Conservation (phyloP, 2,888 invertebrate species). For the Ectobius pallidus region DNA sequence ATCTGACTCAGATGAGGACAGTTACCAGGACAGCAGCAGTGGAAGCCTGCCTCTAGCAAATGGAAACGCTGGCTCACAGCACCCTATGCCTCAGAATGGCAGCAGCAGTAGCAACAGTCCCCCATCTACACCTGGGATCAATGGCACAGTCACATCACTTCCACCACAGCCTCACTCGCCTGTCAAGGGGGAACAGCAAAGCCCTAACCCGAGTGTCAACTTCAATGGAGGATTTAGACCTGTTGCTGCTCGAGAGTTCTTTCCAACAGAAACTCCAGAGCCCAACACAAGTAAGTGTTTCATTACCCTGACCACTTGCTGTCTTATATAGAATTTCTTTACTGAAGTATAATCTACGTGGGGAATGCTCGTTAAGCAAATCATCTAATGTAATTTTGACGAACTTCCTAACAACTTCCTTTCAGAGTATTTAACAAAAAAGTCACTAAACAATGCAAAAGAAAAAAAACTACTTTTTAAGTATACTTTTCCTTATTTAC, state of each 20-base stretch:
- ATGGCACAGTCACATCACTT: slow-evolving; percentile 59
- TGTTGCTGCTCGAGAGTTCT: slow-evolving; percentile 69
- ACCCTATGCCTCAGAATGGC: slow-evolving; percentile 44
- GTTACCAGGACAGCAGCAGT: slow-evolving; percentile 52
- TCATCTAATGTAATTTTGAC: no score
- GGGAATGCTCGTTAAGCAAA: no score
- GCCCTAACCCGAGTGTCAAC: slow-evolving; percentile 19
- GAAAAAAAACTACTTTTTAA: no score
- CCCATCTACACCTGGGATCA: slow-evolving; percentile 45
- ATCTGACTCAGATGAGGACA: slow-evolving; percentile 84
- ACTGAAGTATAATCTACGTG: no score
- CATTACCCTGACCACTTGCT: no score
- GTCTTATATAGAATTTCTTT: no score
- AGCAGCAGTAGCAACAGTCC: slow-evolving; percentile 47
- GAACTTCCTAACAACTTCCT: no score
- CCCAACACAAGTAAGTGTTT: slow-evolving; percentile 82
- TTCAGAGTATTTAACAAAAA: no score
- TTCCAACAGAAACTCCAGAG: slow-evolving; percentile 80
- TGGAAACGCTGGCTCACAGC: slow-evolving; percentile 48
- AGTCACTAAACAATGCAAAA: no score
- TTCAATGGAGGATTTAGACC: slow-evolving; percentile 45
- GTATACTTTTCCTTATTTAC: no score
- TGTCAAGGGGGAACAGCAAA: slow-evolving; percentile 33
- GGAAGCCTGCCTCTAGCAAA: slow-evolving; percentile 5
- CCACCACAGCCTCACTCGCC: slow-evolving; percentile 52